phyloP scores from a whole-genome alignment of 92 coral and sea anemone genomes.

The Ricordea florida region DNA sequence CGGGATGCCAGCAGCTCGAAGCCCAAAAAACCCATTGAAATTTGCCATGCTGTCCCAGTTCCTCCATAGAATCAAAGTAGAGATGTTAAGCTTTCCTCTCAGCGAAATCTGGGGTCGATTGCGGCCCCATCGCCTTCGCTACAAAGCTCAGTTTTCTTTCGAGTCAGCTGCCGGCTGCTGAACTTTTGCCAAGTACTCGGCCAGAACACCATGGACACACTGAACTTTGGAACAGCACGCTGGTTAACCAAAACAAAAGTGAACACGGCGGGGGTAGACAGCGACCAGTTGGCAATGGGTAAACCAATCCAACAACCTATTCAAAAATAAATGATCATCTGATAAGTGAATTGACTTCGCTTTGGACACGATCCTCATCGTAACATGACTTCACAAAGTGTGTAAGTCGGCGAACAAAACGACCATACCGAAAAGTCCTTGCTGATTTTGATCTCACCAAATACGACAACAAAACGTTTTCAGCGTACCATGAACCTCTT shows the following conservation, averaged over 20 bases:
- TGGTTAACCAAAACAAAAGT: too few relatives aligned
- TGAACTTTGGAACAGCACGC: too few relatives aligned
- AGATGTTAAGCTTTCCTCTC: too few relatives aligned
- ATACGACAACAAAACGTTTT: slow-evolving; percentile 11
- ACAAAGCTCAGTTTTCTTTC: too few relatives aligned
- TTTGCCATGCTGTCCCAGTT: neutral
- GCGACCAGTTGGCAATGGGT: neutral
- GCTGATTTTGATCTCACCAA: slow-evolving; percentile 20
- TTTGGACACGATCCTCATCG: neutral
- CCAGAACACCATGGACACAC: too few relatives aligned
- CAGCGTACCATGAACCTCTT: slow-evolving; percentile 13
- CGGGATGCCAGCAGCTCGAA: neutral
- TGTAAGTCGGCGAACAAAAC: neutral
- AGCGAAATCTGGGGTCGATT: too few relatives aligned
- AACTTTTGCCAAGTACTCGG: too few relatives aligned
- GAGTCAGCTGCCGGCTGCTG: too few relatives aligned
- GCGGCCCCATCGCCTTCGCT: too few relatives aligned
- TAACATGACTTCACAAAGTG: neutral
- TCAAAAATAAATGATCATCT: neutral
- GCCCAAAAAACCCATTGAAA: neutral
- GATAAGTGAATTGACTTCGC: neutral
- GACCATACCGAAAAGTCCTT: neutral
- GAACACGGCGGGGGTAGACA: neutral
- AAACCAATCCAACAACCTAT: neutral
- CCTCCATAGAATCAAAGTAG: too few relatives aligned